Conservation (phyloP, 92 coral and sea anemone species). For the Hydrozoanthus gracilis region DNA sequence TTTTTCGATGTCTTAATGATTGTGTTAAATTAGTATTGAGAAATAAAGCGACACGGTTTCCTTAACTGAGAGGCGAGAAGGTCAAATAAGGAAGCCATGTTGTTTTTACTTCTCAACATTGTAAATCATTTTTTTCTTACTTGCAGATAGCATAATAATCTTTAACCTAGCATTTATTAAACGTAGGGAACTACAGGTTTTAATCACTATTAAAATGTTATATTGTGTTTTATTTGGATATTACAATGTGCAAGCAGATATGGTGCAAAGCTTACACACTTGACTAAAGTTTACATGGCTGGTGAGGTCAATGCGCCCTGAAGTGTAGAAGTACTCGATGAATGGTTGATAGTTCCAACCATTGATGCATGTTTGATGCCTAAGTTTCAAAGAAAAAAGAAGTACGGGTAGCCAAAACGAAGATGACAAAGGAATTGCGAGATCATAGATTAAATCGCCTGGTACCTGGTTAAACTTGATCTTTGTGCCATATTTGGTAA, state of each 20-base stretch:
- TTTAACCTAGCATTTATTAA: background rate
- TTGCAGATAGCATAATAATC: background rate
- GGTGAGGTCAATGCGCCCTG: background rate
- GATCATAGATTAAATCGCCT: constrained; percentile 22
- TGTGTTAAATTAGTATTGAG: background rate
- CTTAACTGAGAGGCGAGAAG: background rate
- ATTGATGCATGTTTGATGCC: constrained; percentile 40
- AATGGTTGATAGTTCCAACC: background rate
- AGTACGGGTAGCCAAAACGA: constrained; percentile 36
- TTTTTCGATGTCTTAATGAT: constrained; percentile 30
- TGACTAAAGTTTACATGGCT: constrained; percentile 28
- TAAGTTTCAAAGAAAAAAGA: constrained; percentile 14
- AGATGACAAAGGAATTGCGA: constrained; percentile 8
- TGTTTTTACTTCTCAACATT: background rate
- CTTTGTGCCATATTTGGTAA: constrained; percentile 76
- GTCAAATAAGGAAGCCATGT: constrained; percentile 33
- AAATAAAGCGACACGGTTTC: constrained; percentile 7
- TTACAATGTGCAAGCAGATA: constrained; percentile 2
- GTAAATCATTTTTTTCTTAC: background rate
- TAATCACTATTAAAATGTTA: too few relatives aligned
- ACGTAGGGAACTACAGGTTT: background rate
- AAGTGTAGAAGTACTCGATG: constrained; percentile 11
- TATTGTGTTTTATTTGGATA: background rate
- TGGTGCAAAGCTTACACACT: constrained; percentile 34
- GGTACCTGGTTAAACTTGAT: constrained; percentile 63